Conservation (phyloP, 2,797 vertebrate genomes). For the Enteromius afrohamiltoni region DNA sequence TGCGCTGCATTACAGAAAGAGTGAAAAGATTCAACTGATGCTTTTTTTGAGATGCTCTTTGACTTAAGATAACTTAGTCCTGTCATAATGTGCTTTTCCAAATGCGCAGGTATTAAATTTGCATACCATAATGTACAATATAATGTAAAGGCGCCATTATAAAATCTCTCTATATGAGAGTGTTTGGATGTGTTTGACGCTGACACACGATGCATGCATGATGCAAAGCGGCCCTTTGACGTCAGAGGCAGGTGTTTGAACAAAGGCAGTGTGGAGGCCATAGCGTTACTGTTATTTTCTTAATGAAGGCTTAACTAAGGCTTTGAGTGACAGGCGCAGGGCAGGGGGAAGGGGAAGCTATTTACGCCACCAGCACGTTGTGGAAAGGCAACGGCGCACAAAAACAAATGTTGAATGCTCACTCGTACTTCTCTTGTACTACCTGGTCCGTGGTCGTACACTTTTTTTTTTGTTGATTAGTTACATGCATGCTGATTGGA, state of each 20-base stretch:
- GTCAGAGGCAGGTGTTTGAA: constrained; percentile 57
- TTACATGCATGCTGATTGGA: constrained; percentile 41
- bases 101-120: not conserved
- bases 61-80: no score
- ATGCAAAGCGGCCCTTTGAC: constrained; percentile 43
- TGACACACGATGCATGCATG: constrained; percentile 11
- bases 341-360: constrained; percentile 22
- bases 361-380: constrained; percentile 18
- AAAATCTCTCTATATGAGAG: not conserved
- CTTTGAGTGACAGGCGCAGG: constrained; percentile 21
- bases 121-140: not conserved
- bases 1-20: no score
- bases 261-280: constrained; percentile 37
- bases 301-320: constrained; percentile 50
- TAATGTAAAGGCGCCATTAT: not conserved
- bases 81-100: no score
- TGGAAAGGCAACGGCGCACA: not conserved
- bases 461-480: constrained; percentile 23
- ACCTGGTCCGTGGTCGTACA: not conserved
- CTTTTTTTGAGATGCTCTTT: not conserved
- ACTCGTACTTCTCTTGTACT: not conserved
- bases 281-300: constrained; percentile 47
- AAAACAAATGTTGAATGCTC: not conserved
- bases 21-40: not conserved
- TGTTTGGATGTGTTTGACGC: not conserved